A percentile compares a stretch with the other conserved stretches of the same genome.
phyloP scores from a whole-genome alignment of 1,140 invertebrate genomes.

The Marisa cornuarietis region DNA sequence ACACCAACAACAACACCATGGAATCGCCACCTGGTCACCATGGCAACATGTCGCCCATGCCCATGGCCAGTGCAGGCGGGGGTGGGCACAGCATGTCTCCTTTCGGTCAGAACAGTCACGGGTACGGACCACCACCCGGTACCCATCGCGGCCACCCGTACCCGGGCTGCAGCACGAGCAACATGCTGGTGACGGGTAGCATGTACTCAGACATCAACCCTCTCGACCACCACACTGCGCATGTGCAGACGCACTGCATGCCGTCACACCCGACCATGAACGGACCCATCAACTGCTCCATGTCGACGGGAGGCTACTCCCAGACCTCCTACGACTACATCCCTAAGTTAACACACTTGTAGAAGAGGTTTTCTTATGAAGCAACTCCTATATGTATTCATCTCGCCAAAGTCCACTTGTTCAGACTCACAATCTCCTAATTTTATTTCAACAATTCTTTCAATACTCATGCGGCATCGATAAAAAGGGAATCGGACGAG shows the following conservation, averaged over 20 bases:
- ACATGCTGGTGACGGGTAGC: constrained; percentile 30
- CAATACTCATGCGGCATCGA: too few species aligned
- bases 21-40: constrained; percentile 16
- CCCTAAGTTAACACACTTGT: constrained; percentile 43
- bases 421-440: too few species aligned
- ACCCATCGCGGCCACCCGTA: constrained; percentile 25
- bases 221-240: constrained; percentile 29
- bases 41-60: constrained; percentile 16
- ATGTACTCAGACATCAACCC: constrained; percentile 39
- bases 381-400: too few species aligned
- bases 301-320: constrained; percentile 32
- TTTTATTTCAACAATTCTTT: too few species aligned
- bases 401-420: too few species aligned
- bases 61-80: constrained; percentile 1
- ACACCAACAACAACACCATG: constrained; percentile 27
- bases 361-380: background rate
- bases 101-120: constrained; percentile 17
- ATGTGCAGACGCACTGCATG: constrained; percentile 28
- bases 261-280: constrained; percentile 29
- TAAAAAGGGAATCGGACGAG: too few species aligned
- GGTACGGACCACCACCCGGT: constrained; percentile 2
- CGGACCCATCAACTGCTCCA: constrained; percentile 35
- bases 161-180: constrained; percentile 21
- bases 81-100: constrained; percentile 1
- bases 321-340: constrained; percentile 41